These are phyloP conservation scores for Synanceia verrucosa DNA, from an alignment of 2,797 vertebrate genomes.

Conservation along the genomic window DNA sequence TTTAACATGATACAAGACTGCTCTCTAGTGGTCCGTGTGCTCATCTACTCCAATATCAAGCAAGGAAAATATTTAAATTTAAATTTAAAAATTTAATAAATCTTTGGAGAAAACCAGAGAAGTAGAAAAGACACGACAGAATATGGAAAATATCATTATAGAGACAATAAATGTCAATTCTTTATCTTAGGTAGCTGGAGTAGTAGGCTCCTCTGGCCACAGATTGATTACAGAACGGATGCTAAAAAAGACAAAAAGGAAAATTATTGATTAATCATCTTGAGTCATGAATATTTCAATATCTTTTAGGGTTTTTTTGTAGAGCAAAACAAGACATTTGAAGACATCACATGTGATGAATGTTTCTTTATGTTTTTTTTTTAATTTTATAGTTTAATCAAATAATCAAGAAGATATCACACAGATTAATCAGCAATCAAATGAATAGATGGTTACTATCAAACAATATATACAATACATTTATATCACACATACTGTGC, in stretches of 20 bases:
- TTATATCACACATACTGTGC: not conserved
- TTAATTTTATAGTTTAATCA: not conserved
- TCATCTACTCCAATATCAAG: not conserved
- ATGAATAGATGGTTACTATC: not conserved
- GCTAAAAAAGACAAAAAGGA: conserved; percentile 60
- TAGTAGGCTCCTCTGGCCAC: conserved; percentile 10
- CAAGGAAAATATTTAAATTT: not conserved
- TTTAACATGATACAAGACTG: conserved; percentile 55
- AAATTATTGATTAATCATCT: not conserved
- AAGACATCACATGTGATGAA: not conserved
- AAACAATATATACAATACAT: not conserved
- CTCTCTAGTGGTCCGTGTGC: conserved; percentile 71
- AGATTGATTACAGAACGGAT: conserved; percentile 82
- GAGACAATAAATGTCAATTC: not conserved
- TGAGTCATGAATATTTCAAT: not conserved
- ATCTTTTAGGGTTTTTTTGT: not conserved
- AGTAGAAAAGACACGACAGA: not conserved
- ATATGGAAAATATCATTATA: not conserved
- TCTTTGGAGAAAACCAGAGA: not conserved
- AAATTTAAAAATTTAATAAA: not conserved
- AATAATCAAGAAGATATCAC: not conserved
- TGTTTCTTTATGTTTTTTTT: not conserved
- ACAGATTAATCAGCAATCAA: not conserved
- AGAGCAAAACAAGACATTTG: not conserved
- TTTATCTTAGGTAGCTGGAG: not conserved